Evolutionary conservation across 2,888 invertebrate species (phyloP).

Genomic region (Apoda limacodes): DNA sequence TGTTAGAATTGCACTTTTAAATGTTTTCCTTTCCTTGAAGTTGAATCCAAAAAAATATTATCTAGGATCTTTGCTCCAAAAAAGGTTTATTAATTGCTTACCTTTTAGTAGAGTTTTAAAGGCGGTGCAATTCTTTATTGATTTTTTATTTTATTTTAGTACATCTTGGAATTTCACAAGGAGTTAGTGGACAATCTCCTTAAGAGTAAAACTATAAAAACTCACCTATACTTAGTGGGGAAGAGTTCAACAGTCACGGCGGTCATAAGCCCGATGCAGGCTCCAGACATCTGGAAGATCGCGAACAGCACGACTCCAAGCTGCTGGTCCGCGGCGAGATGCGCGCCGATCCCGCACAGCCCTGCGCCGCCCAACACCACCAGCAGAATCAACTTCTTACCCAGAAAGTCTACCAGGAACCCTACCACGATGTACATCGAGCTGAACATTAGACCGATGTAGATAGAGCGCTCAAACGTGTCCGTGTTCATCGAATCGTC

Average conservation of each 20-base stretch:
- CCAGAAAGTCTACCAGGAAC: slow-evolving; percentile 62
- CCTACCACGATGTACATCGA: slow-evolving; percentile 74
- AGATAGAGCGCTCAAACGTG: slow-evolving; percentile 75
- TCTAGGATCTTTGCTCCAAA: too few relatives aligned
- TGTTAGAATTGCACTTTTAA: too few relatives aligned
- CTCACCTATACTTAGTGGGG: slow-evolving; percentile 65
- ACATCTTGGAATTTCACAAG: too few relatives aligned
- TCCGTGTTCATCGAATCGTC: slow-evolving; percentile 65
- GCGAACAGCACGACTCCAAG: slow-evolving; percentile 71
- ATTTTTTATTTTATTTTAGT: too few relatives aligned
- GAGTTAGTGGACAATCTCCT: too few relatives aligned
- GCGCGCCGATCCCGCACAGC: slow-evolving; percentile 67
- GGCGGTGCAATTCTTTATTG: too few relatives aligned
- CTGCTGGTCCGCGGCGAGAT: slow-evolving; percentile 68
- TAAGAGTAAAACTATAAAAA: neutral
- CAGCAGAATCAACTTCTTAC: slow-evolving; percentile 69
- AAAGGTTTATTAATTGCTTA: neutral
- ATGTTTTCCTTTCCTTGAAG: too few relatives aligned
- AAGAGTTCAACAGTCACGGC: slow-evolving; percentile 71
- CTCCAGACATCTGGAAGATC: slow-evolving; percentile 64
- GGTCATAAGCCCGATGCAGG: slow-evolving; percentile 68
- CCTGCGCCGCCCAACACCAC: slow-evolving; percentile 62
- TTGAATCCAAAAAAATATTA: too few relatives aligned
- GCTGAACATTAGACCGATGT: slow-evolving; percentile 74
- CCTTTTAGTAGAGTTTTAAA: neutral